These are phyloP conservation scores for Tokudaia muenninki DNA, from an alignment of 2,797 vertebrate genomes.

Conservation along the genomic window DNA sequence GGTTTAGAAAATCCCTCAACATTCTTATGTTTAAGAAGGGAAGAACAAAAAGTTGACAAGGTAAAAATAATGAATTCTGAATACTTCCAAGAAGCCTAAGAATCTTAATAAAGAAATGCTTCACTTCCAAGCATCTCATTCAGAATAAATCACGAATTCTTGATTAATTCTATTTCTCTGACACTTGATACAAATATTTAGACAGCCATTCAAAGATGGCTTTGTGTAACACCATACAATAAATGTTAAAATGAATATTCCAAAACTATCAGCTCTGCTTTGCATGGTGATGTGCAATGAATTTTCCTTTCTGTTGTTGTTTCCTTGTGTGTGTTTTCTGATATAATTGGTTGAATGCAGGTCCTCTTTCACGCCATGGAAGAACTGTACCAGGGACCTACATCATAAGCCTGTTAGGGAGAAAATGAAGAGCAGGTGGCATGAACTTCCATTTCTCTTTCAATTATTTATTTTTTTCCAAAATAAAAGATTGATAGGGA, in stretches of 20 bases:
- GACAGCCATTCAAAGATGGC: not conserved
- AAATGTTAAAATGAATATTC: not conserved
- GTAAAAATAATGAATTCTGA: conserved; percentile 70
- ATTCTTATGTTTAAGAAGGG: conserved; percentile 63
- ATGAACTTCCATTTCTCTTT: not conserved
- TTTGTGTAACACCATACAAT: not conserved
- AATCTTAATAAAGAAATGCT: conserved; percentile 48
- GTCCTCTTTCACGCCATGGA: not conserved
- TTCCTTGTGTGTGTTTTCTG: not conserved
- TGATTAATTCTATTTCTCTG: conserved; percentile 38
- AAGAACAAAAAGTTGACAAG: conserved; percentile 67
- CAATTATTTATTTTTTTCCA: conserved; percentile 1
- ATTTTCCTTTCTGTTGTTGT: not conserved
- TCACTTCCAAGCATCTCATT: conserved; percentile 48
- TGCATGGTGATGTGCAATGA: not conserved
- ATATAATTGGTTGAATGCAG: not conserved
- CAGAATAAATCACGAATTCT: conserved; percentile 10
- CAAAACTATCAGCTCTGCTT: not conserved
- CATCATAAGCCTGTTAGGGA: not conserved
- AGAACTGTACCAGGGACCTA: not conserved
- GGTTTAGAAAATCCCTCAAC: conserved; percentile 76
- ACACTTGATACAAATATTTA: conserved; percentile 49
- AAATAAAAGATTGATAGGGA: not conserved
- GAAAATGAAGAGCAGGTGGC: not conserved
- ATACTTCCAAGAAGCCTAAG: conserved; percentile 62